Percentiles rank a stretch among this genome's conserved stretches.
These are phyloP conservation scores for Habrosyne pyritoides DNA, from an alignment of 2,888 invertebrate species.

Conservation along the genomic window DNA sequence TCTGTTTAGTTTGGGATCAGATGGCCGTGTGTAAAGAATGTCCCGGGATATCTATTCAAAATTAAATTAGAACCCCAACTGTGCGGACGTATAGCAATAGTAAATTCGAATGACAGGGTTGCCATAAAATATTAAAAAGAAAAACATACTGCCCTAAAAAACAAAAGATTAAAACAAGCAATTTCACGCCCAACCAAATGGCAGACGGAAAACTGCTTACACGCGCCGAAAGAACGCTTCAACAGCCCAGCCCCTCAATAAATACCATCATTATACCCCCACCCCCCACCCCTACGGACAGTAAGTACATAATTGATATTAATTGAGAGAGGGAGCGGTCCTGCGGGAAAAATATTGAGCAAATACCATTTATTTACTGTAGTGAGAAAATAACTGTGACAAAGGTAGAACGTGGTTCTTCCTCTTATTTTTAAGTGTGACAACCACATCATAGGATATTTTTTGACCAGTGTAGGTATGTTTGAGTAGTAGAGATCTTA, in stretches of 20 bases:
- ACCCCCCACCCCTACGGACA: not conserved
- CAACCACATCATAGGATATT: too few relatives aligned
- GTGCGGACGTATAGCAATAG: too few relatives aligned
- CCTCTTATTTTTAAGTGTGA: too few relatives aligned
- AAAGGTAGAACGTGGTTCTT: not conserved
- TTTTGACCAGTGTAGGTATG: too few relatives aligned
- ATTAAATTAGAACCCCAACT: too few relatives aligned
- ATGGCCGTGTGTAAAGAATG: too few relatives aligned
- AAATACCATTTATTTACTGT: not conserved
- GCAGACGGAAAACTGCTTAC: not conserved
- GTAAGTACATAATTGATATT: conserved; percentile 4
- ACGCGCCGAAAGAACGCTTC: not conserved
- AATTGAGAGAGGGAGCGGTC: not conserved
- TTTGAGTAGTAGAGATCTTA: too few relatives aligned
- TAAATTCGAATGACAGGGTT: too few relatives aligned
- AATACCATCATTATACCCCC: not conserved
- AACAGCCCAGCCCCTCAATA: not conserved
- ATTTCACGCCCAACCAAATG: not conserved
- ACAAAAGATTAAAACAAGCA: not conserved
- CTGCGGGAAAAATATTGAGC: not conserved
- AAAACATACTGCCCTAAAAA: not conserved
- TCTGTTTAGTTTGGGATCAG: too few relatives aligned
- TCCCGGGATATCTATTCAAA: too few relatives aligned
- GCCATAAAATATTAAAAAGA: too few relatives aligned
- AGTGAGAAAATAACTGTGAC: not conserved